phyloP scores from a whole-genome alignment of 35 echinoderm and acorn worm genomes.

The Diadema setosum region DNA sequence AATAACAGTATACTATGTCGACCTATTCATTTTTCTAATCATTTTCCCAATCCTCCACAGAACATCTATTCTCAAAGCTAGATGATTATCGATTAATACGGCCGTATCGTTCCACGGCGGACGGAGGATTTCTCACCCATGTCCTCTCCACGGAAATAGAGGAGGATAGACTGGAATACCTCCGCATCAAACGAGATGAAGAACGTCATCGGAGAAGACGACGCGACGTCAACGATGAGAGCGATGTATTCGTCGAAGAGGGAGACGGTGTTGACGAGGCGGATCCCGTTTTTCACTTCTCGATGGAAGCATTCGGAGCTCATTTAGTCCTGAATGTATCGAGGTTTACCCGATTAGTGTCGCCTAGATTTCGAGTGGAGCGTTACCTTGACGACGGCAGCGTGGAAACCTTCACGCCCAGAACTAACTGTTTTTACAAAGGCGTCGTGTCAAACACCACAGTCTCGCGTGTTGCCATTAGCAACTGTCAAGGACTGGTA shows the following conservation, averaged over 20 bases:
- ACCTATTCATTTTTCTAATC: background rate
- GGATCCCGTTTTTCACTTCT: slow-evolving; percentile 11
- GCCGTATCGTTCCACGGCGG: slow-evolving; percentile 40
- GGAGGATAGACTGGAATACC: slow-evolving; percentile 16
- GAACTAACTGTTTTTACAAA: slow-evolving; percentile 38
- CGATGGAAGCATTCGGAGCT: slow-evolving; percentile 33
- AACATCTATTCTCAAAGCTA: slow-evolving; percentile 51
- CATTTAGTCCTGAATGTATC: slow-evolving; percentile 24
- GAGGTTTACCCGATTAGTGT: background rate
- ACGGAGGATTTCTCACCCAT: slow-evolving; percentile 33
- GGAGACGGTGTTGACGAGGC: background rate
- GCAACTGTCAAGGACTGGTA: slow-evolving; percentile 71
- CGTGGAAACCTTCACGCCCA: background rate
- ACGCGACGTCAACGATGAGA: background rate
- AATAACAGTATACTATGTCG: background rate
- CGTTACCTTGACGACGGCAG: slow-evolving; percentile 33
- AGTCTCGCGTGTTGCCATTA: slow-evolving; percentile 34
- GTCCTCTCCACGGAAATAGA: slow-evolving; percentile 46
- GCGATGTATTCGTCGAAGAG: background rate
- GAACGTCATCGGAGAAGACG: background rate
- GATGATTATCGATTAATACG: slow-evolving; percentile 29
- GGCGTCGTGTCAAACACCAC: slow-evolving; percentile 12
- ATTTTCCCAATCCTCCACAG: background rate
- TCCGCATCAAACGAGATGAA: slow-evolving; percentile 24
- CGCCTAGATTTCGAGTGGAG: slow-evolving; percentile 32